Conservation (phyloP, 2,113 vertebrate genomes). For the Cygnus buccinator region DNA sequence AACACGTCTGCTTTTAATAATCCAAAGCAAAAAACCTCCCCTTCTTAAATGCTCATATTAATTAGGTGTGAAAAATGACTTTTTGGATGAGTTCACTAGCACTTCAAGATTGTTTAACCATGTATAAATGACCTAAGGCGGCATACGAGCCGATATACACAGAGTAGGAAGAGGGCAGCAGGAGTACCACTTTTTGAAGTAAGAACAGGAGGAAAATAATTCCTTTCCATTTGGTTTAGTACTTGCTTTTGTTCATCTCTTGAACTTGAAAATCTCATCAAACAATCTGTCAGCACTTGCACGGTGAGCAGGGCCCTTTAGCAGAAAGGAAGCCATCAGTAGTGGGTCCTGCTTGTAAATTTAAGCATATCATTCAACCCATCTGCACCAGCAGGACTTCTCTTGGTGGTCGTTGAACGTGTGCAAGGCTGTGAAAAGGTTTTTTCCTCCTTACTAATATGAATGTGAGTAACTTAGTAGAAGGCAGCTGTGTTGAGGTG, state of each 20-base stretch:
- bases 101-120: background rate
- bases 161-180: background rate
- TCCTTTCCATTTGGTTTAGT: background rate
- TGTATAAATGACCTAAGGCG: background rate
- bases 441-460: background rate
- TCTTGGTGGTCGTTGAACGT: background rate
- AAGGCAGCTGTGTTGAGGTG: background rate
- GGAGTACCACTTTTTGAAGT: background rate
- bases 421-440: background rate
- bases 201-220: background rate
- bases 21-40: background rate
- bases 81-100: background rate
- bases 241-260: constrained; percentile 28
- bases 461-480: background rate
- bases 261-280: constrained; percentile 7
- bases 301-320: background rate
- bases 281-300: constrained; percentile 13
- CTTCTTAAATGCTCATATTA: background rate
- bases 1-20: constrained; percentile 16
- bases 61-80: constrained; percentile 36
- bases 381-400: background rate
- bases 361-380: background rate
- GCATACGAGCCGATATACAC: background rate
- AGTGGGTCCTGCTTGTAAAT: background rate
- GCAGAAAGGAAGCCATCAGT: background rate